These are phyloP conservation scores for Cinclus mexicanus DNA, from an alignment of 2,113 vertebrate species.

Conservation along the genomic window DNA sequence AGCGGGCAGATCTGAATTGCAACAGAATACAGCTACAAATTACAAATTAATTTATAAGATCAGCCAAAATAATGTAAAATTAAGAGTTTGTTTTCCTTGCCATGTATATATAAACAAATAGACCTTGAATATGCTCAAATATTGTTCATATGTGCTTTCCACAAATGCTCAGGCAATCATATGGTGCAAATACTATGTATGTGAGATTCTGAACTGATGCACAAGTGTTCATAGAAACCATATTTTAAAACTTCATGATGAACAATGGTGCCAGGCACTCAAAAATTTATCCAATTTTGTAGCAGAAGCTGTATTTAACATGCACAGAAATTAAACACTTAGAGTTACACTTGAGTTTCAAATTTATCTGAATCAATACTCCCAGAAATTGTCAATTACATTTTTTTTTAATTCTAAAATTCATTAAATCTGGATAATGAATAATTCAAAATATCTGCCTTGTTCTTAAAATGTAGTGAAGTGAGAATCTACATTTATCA, in stretches of 20 bases:
- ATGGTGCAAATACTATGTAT: background rate
- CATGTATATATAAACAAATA: background rate
- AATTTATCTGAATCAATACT: background rate
- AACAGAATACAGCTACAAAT: background rate
- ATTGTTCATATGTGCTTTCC: background rate
- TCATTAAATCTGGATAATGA: background rate
- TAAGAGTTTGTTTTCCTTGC: background rate
- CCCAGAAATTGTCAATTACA: background rate
- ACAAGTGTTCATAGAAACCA: background rate
- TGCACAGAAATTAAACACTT: background rate
- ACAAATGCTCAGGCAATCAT: background rate
- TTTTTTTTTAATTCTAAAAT: slow-evolving; percentile 7
- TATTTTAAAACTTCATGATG: background rate
- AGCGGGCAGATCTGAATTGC: background rate
- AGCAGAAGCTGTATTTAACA: background rate
- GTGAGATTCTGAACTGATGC: background rate
- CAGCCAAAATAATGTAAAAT: background rate
- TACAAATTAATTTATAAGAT: background rate
- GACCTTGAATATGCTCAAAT: background rate
- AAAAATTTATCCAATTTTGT: background rate
- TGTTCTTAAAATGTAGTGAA: background rate
- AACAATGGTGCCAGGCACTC: background rate
- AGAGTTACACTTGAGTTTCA: background rate
- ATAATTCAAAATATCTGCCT: slow-evolving; percentile 14
- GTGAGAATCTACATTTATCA: slow-evolving; percentile 22